These are phyloP conservation scores for Eptatretus burgeri DNA, from an alignment of 2,113 vertebrate species.

Conservation along the genomic window DNA sequence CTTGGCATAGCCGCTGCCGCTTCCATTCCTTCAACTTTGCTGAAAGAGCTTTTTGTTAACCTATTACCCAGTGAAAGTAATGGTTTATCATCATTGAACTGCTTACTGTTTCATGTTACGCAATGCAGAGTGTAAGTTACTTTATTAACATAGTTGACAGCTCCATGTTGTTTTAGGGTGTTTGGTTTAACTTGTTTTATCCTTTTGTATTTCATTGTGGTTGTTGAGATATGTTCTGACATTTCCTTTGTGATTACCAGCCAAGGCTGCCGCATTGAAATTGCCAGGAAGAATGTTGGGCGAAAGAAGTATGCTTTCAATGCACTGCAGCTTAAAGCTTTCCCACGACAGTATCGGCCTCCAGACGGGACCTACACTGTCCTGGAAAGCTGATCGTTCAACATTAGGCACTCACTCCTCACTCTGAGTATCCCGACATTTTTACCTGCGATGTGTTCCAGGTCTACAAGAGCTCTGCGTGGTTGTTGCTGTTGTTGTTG, in stretches of 20 bases:
- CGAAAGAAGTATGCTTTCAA: constrained; percentile 99
- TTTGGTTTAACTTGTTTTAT: constrained; percentile 13
- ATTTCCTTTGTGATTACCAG: constrained; percentile 22
- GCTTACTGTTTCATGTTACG: background rate
- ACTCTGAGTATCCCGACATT: no score
- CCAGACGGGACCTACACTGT: constrained; percentile 91
- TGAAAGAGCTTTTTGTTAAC: background rate
- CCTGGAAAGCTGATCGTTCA: constrained; percentile 73
- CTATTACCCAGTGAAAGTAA: background rate
- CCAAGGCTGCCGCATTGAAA: constrained; percentile 99
- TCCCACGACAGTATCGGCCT: constrained; percentile 83
- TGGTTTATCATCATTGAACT: background rate
- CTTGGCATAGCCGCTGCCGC: background rate
- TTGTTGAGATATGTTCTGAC: constrained; percentile 10
- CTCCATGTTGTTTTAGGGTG: background rate
- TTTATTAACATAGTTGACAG: background rate
- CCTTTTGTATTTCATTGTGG: constrained; percentile 16
- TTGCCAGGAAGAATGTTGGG: constrained; percentile 92
- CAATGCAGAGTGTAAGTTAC: background rate
- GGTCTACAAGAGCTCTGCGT: no score
- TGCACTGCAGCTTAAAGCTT: constrained; percentile 88
- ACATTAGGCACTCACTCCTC: no score
- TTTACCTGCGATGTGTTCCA: no score
- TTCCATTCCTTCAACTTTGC: background rate
- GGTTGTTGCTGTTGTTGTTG: no score